Conservation (phyloP, 2,113 vertebrate species). For the Grammatotria lemairii region DNA sequence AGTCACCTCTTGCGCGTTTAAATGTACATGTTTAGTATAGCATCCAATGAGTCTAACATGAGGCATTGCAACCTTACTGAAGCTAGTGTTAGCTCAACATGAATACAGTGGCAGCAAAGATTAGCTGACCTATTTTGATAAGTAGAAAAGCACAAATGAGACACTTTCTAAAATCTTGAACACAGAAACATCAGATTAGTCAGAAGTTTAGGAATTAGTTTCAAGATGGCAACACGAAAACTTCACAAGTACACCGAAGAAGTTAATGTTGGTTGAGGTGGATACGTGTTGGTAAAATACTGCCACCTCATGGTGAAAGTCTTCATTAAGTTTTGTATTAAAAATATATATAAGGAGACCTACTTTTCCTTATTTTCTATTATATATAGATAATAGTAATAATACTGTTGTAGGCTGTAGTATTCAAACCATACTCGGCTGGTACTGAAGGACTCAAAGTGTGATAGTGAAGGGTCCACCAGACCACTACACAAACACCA, state of each 20-base stretch:
- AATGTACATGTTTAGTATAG: not conserved
- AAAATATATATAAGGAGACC: accelerated
- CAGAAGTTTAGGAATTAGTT: not conserved
- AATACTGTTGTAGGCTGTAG: not conserved
- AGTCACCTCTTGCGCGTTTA: not conserved
- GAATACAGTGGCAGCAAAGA: not conserved
- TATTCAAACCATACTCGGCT: not conserved
- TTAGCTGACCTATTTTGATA: not conserved
- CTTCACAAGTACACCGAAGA: accelerated
- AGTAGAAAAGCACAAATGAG: not conserved
- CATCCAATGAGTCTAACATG: not conserved
- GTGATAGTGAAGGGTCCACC: not conserved
- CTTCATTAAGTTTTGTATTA: not conserved
- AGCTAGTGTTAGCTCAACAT: not conserved
- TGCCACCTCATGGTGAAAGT: not conserved
- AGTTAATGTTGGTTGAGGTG: not conserved
- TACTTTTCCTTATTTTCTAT: not conserved
- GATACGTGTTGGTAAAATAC: not conserved
- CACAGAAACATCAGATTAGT: not conserved
- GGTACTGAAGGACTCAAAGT: not conserved
- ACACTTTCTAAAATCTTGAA: not conserved
- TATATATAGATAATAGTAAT: not conserved
- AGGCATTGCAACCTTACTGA: not conserved
- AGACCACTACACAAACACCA: not conserved
- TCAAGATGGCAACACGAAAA: not conserved